These are phyloP conservation scores for Saguinus midas DNA, from an alignment of 2,113 vertebrate species.

Conservation along the genomic window DNA sequence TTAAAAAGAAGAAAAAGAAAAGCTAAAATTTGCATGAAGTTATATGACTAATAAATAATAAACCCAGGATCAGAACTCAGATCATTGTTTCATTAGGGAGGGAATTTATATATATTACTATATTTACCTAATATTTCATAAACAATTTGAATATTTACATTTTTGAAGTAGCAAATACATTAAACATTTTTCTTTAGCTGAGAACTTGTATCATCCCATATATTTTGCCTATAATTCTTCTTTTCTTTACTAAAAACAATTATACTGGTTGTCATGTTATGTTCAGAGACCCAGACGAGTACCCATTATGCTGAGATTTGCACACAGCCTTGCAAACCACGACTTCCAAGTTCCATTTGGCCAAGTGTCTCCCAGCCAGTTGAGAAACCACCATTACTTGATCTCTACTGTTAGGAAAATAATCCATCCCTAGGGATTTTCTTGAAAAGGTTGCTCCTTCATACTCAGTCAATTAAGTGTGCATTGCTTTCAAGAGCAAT, in stretches of 20 bases:
- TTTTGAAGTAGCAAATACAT: background rate
- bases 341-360: conserved; percentile 45
- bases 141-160: background rate
- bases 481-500: conserved; percentile 42
- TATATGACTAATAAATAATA: background rate
- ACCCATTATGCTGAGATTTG: conserved; percentile 37
- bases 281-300: background rate
- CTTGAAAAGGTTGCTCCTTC: conserved; percentile 57
- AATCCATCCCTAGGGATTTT: conserved; percentile 52
- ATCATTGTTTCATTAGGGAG: background rate
- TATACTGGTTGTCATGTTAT: conserved; percentile 8
- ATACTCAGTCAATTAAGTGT: conserved; percentile 27
- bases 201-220: background rate
- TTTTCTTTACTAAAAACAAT: conserved; percentile 40
- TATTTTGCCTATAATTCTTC: conserved; percentile 16
- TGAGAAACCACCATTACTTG: conserved; percentile 45
- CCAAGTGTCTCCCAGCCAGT: conserved; percentile 48
- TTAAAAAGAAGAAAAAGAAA: too few species aligned
- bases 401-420: conserved; percentile 61
- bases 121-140: background rate
- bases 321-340: conserved; percentile 28
- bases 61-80: background rate
- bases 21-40: background rate
- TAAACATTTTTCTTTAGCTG: background rate
- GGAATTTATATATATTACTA: background rate